Evolutionary conservation across 2,113 vertebrate species (phyloP), one percentile per base, ranked within the genome.

Genomic region (Pithys albifrons): DNA sequence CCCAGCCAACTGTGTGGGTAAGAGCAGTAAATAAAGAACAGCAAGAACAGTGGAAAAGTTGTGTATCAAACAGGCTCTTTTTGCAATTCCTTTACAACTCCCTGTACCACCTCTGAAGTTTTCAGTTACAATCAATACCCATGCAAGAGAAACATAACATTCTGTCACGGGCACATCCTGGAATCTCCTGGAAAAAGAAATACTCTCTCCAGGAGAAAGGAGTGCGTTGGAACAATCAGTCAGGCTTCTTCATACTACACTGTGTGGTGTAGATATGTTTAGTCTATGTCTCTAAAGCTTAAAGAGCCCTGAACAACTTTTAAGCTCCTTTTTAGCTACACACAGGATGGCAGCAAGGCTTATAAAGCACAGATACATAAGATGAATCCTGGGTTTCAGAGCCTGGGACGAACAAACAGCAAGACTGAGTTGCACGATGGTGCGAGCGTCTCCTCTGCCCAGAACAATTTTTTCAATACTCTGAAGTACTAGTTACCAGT

Each of bases 121-220:
- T 77, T 41, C 28, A 49, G 19, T 33, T 77, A 71, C 57, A 81
- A 59, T 29, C 41, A 22, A 62, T 59, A 77, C 13, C 37, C 27
- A 15, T 6, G 64, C 15, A 88, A 67, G 1, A 51, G 73, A 81
- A 87, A 54, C 33, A 4, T 4, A 35, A 28, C 16, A 14, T 9
- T 52, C n/a, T 49, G 0, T 52, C 41, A 51, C 0, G 1, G 2
- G 33, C 5, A 62, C 14, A 51, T 12, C 35, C 29, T 52, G 57
- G 33, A 71, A 46, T 80, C n/a, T 79, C 14, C 8, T 62, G 31
- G 28, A 1, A 29, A 23, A 76, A 80, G 58, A 80, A 41, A 14
- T 9, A 22, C 8, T 7, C 2, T 12, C 31, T 43, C 20, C 39
- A 83, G 41, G n/a, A 87, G 20, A 55, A 41, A 64, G 17, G 14